These are phyloP conservation scores for Danio tinwini DNA, from an alignment of 2,797 vertebrate genomes.

Conservation along the genomic window DNA sequence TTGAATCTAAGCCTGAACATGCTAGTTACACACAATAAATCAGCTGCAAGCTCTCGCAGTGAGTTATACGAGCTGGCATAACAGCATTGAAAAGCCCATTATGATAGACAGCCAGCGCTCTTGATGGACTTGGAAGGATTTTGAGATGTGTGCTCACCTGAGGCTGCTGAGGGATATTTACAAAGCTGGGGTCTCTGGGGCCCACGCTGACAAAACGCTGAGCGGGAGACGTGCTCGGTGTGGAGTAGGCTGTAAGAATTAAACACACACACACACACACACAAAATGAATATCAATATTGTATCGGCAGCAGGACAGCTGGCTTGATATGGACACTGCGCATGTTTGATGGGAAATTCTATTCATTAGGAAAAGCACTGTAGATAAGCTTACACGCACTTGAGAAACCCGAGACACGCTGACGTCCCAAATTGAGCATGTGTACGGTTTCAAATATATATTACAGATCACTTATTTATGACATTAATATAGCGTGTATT, in stretches of 20 bases:
- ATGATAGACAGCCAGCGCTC: conserved; percentile 24
- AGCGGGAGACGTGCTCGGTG: conserved; percentile 97
- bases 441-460: background rate
- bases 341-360: conserved; percentile 28
- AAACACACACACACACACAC: conserved; percentile 50
- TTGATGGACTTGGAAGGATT: conserved; percentile 30
- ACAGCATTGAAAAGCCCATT: conserved; percentile 1
- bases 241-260: conserved; percentile 90
- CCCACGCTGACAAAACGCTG: conserved; percentile 99
- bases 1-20: conserved; percentile 50
- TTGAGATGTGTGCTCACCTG: conserved; percentile 82
- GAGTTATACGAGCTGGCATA: background rate
- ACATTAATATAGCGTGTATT: background rate
- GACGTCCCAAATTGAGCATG: background rate
- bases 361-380: conserved; percentile 34
- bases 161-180: conserved; percentile 99
- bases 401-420: conserved; percentile 21
- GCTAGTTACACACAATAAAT: conserved; percentile 71
- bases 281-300: conserved; percentile 48
- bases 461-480: background rate
- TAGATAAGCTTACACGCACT: conserved; percentile 12
- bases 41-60: conserved; percentile 46
- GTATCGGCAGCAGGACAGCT: conserved; percentile 10
- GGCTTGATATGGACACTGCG: conserved; percentile 36
- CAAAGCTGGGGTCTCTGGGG: conserved; percentile 98